These are phyloP conservation scores for Hypomecis punctinalis DNA, from an alignment of 2,888 invertebrate species.

Conservation along the genomic window DNA sequence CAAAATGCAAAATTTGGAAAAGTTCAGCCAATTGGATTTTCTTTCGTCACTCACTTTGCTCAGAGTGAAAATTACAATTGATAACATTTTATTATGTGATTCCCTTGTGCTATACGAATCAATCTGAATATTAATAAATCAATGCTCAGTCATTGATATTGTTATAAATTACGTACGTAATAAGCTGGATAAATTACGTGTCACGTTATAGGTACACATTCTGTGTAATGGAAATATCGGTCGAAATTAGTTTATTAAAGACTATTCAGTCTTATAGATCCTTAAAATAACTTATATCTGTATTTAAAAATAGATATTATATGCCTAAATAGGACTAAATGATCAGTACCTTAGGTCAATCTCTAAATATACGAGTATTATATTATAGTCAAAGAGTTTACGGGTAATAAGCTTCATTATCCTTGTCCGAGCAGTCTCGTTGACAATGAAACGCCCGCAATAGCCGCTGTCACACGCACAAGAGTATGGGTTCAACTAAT, in stretches of 20 bases:
- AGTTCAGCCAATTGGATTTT: constrained; percentile 38
- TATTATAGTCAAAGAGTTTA: neutral
- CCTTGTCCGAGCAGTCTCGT: constrained; percentile 55
- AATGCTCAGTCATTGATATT: too few species aligned
- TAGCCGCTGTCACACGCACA: constrained; percentile 99
- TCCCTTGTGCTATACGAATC: too few species aligned
- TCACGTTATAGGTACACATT: too few species aligned
- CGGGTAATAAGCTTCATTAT: constrained; percentile 19
- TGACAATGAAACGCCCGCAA: constrained; percentile 90
- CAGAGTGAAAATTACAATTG: constrained; percentile 7
- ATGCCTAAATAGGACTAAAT: neutral
- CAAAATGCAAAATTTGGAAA: constrained; percentile 28
- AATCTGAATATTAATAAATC: too few species aligned
- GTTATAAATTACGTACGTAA: too few species aligned
- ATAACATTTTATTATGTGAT: too few species aligned
- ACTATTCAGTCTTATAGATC: too few species aligned
- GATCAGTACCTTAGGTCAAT: neutral
- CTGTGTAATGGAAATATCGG: too few species aligned
- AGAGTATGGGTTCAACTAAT: constrained; percentile 94
- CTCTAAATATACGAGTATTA: neutral
- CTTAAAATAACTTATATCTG: too few species aligned
- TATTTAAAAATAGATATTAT: too few species aligned
- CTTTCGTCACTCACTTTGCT: constrained; percentile 41
- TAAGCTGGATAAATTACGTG: too few species aligned
- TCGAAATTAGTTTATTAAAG: too few species aligned